phyloP scores from a whole-genome alignment of 2,888 invertebrate genomes.

The Ornithoptera priamus region DNA sequence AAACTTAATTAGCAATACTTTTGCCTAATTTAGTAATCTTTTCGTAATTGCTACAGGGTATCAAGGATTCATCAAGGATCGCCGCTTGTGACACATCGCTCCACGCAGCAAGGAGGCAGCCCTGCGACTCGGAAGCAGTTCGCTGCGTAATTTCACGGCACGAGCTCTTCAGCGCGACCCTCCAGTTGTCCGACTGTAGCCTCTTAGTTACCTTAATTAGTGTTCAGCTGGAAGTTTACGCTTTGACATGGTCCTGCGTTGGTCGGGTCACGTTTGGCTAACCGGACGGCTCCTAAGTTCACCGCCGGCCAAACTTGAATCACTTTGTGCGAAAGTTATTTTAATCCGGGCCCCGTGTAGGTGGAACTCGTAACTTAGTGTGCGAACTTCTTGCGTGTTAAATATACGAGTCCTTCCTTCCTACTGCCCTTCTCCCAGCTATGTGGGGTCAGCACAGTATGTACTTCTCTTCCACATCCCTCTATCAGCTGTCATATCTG shows the following conservation, averaged over 20 bases:
- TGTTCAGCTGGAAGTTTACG: slow-evolving; percentile 41
- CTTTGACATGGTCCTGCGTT: slow-evolving; percentile 35
- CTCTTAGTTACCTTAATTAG: slow-evolving; percentile 40
- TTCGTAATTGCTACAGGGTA: no score
- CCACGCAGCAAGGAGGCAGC: slow-evolving; percentile 46
- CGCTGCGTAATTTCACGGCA: slow-evolving; percentile 73
- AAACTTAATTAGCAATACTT: no score
- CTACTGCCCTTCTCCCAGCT: no score
- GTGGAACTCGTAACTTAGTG: no score
- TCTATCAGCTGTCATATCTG: no score
- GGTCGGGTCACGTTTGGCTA: slow-evolving; percentile 21
- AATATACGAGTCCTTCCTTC: no score
- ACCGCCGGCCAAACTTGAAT: slow-evolving; percentile 10
- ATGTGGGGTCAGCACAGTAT: no score
- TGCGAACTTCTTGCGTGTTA: no score
- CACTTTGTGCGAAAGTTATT: slow-evolving; percentile 15
- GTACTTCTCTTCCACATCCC: no score
- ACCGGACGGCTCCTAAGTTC: slow-evolving; percentile 12
- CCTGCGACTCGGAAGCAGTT: slow-evolving; percentile 57
- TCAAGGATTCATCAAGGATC: no score
- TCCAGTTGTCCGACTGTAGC: slow-evolving; percentile 54
- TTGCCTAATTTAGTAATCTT: no score
- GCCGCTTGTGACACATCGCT: neutral
- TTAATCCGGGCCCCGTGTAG: neutral
- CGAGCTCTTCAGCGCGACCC: slow-evolving; percentile 68